Conservation (phyloP, 2,797 vertebrate species). For the Acrossocheilus fasciatus region DNA sequence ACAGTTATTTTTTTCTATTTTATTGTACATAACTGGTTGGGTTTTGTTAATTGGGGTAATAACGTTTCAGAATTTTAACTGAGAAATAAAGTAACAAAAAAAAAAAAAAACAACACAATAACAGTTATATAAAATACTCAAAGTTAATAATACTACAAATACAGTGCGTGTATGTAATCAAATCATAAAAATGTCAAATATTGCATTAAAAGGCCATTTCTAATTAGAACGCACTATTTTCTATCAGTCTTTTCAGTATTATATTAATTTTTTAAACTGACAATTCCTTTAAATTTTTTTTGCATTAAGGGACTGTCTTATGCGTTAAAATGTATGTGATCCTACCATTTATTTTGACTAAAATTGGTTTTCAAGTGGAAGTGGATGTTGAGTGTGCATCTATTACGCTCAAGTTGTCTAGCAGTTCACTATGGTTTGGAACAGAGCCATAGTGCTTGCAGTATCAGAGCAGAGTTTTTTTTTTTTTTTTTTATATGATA, state of each 20-base stretch:
- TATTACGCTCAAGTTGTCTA: neutral
- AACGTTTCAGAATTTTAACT: neutral
- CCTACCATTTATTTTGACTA: neutral
- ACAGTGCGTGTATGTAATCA: neutral
- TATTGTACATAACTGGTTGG: neutral
- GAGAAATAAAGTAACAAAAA: neutral
- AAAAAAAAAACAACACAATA: neutral
- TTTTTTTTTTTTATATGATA: too few relatives aligned
- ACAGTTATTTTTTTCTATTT: neutral
- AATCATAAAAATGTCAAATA: too few relatives aligned
- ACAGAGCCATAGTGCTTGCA: neutral
- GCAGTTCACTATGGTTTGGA: neutral
- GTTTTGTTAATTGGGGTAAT: neutral
- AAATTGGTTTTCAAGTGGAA: neutral
- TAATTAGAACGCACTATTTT: neutral
- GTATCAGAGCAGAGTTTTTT: neutral
- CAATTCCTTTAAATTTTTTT: neutral
- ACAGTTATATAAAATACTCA: too few relatives aligned
- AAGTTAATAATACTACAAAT: too few relatives aligned
- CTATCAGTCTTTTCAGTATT: neutral
- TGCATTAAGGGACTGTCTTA: neutral
- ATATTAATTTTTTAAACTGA: neutral
- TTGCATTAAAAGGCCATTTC: too few relatives aligned
- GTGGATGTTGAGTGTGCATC: neutral
- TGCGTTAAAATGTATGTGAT: neutral